phyloP scores from a whole-genome alignment of 2,888 invertebrate species.

The Lobophora halterata region DNA sequence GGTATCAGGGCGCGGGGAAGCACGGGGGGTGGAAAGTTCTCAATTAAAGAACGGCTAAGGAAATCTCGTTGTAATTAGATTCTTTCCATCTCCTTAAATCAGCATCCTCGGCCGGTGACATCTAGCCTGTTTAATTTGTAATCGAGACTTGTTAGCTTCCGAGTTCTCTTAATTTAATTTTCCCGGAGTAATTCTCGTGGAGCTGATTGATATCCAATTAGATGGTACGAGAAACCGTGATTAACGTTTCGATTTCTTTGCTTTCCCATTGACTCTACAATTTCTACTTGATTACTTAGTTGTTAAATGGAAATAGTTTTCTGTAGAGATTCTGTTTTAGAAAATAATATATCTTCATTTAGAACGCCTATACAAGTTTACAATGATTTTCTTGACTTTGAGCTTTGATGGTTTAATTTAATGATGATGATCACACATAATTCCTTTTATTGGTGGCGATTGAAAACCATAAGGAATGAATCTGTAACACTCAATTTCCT shows the following conservation, averaged over 20 bases:
- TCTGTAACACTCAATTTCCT: neutral
- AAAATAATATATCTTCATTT: slow-evolving; percentile 21
- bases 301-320: slow-evolving; percentile 25
- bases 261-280: slow-evolving; percentile 28
- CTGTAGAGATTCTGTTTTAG: slow-evolving; percentile 15
- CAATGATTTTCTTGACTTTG: no score
- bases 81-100: slow-evolving; percentile 77
- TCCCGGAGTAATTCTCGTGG: slow-evolving; percentile 52
- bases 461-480: neutral
- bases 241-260: slow-evolving; percentile 40
- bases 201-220: slow-evolving; percentile 66
- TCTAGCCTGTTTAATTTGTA: slow-evolving; percentile 76
- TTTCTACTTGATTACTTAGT: slow-evolving; percentile 28
- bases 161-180: slow-evolving; percentile 69
- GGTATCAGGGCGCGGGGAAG: slow-evolving; percentile 32
- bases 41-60: slow-evolving; percentile 75
- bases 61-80: slow-evolving; percentile 76
- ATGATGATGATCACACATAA: no score
- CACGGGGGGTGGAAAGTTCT: slow-evolving; percentile 58
- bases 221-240: slow-evolving; percentile 31
- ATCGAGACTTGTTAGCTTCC: slow-evolving; percentile 75
- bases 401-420: no score
- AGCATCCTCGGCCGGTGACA: slow-evolving; percentile 64
- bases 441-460: no score
- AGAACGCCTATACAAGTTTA: slow-evolving; percentile 6